Percentiles rank a stretch among this genome's conserved stretches.
These are phyloP conservation scores for Smutsia temminckii DNA, from an alignment of 2,797 vertebrate species.

Conservation along the genomic window DNA sequence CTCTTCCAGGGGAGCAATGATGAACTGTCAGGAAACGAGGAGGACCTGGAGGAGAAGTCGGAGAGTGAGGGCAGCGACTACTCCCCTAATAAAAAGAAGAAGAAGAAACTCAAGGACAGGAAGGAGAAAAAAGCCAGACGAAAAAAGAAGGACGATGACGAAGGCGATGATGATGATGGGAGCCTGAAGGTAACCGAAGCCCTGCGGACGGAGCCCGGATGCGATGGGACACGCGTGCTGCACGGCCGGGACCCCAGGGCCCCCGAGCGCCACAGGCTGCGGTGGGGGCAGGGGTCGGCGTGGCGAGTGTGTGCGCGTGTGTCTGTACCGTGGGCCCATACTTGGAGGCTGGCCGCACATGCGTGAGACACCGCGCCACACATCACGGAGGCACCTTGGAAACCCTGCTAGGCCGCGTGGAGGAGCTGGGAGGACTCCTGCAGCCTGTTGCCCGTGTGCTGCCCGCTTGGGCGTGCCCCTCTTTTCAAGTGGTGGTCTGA, in stretches of 20 bases:
- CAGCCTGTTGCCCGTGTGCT: not conserved
- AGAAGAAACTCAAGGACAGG: constrained; percentile 96
- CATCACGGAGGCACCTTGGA: not conserved
- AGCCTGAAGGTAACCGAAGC: constrained; percentile 83
- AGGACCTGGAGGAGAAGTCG: constrained; percentile 89
- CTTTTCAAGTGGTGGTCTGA: not conserved
- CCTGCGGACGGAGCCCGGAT: fast-evolving
- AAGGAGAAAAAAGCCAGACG: constrained; percentile 95
- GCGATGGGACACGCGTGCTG: fast-evolving
- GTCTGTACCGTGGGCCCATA: fast-evolving
- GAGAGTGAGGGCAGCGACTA: constrained; percentile 96
- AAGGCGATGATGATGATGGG: constrained; percentile 88
- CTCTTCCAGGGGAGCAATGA: constrained; percentile 87
- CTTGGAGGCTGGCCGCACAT: fast-evolving
- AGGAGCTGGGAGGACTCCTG: not conserved
- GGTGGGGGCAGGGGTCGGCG: fast-evolving
- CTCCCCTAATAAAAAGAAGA: constrained; percentile 95
- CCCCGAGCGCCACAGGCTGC: no score
- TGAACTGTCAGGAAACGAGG: constrained; percentile 92
- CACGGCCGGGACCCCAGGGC: no score
- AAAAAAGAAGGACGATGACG: constrained; percentile 94
- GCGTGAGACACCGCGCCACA: not conserved
- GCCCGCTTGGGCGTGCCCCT: fast-evolving
- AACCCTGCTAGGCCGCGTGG: fast-evolving
- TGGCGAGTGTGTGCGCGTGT: no score